phyloP scores from a whole-genome alignment of 1,140 invertebrate species.

The Drosophila sturtevanti region DNA sequence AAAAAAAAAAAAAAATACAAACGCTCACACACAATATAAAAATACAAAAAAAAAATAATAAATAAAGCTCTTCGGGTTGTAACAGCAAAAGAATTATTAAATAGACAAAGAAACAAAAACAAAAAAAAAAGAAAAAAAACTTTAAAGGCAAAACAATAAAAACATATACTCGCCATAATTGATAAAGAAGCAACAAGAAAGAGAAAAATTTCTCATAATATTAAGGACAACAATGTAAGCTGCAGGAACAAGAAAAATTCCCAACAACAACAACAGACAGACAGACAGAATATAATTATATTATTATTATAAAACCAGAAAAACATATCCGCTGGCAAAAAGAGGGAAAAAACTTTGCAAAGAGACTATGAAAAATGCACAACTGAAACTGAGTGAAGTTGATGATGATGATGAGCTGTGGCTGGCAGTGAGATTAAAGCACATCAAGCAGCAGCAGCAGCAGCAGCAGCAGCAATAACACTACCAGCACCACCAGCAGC shows the following conservation, averaged over 20 bases:
- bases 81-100: conserved; percentile 21
- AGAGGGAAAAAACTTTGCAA: conserved; percentile 53
- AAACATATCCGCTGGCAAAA: conserved; percentile 71
- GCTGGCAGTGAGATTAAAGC: conserved; percentile 56
- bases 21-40: conserved; percentile 28
- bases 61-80: conserved; percentile 71
- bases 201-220: conserved; percentile 51
- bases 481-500: conserved; percentile 51
- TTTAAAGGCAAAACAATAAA: conserved; percentile 63
- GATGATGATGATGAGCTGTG: conserved; percentile 72
- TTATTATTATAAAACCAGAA: conserved; percentile 39
- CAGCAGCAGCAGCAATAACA: conserved; percentile 37
- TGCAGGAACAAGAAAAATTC: conserved; percentile 37
- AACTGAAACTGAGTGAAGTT: conserved; percentile 78
- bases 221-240: conserved; percentile 71
- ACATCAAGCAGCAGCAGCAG: conserved; percentile 29
- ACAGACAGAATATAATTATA: conserved; percentile 28
- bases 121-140: conserved; percentile 45
- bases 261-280: conserved; percentile 14
- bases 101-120: conserved; percentile 29
- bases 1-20: conserved; percentile 37
- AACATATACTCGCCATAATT: conserved; percentile 79
- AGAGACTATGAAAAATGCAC: conserved; percentile 81
- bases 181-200: conserved; percentile 46
- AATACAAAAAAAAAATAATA: conserved; percentile 32